Evolutionary conservation across 2,113 vertebrate genomes (phyloP).

Genomic region (Pseudorectes ferrugineus): DNA sequence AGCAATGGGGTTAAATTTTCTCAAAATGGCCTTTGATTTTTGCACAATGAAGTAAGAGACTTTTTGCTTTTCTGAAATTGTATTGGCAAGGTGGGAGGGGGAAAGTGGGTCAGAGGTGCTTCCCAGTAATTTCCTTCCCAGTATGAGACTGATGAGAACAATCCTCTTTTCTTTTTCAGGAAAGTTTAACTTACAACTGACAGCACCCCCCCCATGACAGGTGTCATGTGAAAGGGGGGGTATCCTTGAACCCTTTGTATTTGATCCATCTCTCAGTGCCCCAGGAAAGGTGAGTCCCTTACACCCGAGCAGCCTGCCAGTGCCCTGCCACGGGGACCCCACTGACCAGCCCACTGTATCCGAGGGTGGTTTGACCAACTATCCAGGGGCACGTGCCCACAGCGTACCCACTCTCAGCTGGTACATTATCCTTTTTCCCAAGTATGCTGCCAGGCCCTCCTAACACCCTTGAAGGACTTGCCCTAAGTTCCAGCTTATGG

Average conservation of each 20-base stretch:
- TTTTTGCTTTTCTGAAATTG: background rate
- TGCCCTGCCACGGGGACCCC: fast-evolving
- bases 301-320: fast-evolving
- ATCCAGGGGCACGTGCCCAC: fast-evolving
- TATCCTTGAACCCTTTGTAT: background rate
- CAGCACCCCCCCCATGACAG: background rate
- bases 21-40: background rate
- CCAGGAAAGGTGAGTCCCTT: background rate
- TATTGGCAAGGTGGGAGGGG: background rate
- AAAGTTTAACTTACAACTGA: background rate
- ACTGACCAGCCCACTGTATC: fast-evolving
- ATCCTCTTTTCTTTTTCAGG: background rate
- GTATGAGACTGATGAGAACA: background rate
- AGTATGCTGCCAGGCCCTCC: background rate
- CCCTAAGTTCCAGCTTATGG: background rate
- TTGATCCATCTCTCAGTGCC: background rate
- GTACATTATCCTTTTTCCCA: fast-evolving
- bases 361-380: background rate
- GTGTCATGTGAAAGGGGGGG: background rate
- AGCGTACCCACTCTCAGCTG: fast-evolving
- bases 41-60: background rate
- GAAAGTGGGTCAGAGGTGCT: background rate
- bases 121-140: background rate
- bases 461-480: background rate
- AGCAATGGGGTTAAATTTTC: background rate